A percentile compares a stretch with the other conserved stretches of the same genome.
These are phyloP conservation scores for Ennomos erosarius DNA, from an alignment of 2,888 invertebrate species.

Conservation along the genomic window DNA sequence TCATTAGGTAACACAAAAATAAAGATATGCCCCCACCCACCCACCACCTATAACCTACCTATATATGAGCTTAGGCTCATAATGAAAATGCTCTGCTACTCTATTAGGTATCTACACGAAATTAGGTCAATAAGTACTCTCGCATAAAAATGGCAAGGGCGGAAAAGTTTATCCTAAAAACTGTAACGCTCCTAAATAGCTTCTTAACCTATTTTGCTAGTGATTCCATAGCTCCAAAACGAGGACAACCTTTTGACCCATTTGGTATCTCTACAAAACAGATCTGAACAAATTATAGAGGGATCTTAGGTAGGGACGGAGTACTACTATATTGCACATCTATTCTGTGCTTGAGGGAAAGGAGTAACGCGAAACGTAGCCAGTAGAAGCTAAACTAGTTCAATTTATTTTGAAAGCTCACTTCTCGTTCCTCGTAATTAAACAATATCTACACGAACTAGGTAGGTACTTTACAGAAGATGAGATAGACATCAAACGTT, in stretches of 20 bases:
- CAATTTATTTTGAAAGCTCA: constrained; percentile 19
- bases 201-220: constrained; percentile 49
- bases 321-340: too few relatives aligned
- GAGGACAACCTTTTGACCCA: constrained; percentile 38
- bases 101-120: constrained; percentile 37
- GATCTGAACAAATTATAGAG: constrained; percentile 27
- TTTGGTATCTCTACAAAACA: constrained; percentile 42
- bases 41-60: too few relatives aligned
- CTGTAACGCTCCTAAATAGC: constrained; percentile 49
- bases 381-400: constrained; percentile 20
- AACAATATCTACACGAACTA: constrained; percentile 24
- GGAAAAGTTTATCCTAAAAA: constrained; percentile 50
- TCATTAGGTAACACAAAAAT: too few relatives aligned
- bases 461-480: constrained; percentile 1
- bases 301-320: too few relatives aligned
- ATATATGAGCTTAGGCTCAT: too few relatives aligned
- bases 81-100: constrained; percentile 37
- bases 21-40: too few relatives aligned
- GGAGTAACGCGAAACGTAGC: constrained; percentile 8
- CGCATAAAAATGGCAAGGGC: constrained; percentile 44
- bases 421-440: constrained; percentile 26
- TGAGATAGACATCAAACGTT: constrained; percentile 11
- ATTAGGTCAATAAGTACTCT: constrained; percentile 53
- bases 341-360: too few relatives aligned
- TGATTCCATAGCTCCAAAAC: constrained; percentile 38